These are phyloP conservation scores for Fukomys damarensis DNA, from an alignment of 2,113 vertebrate genomes.

Conservation along the genomic window DNA sequence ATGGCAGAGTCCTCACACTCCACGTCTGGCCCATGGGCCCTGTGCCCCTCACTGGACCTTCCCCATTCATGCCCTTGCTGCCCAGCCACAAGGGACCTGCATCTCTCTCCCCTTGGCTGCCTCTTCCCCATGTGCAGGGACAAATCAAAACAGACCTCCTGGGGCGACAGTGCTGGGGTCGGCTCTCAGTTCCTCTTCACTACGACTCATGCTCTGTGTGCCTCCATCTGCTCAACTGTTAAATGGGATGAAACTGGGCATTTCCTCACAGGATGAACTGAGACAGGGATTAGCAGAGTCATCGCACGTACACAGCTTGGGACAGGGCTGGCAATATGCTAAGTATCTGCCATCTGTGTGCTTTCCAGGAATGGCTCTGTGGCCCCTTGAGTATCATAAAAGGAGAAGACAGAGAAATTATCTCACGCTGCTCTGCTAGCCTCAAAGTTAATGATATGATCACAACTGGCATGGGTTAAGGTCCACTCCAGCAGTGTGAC, in stretches of 20 bases:
- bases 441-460: background rate
- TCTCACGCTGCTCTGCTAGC: background rate
- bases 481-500: background rate
- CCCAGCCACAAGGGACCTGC: no score
- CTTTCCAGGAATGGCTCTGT: background rate
- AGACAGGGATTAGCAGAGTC: background rate
- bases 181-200: background rate
- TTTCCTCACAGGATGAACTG: background rate
- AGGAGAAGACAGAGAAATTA: background rate
- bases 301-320: accelerated
- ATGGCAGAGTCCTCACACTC: background rate
- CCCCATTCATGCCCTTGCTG: background rate
- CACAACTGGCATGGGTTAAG: background rate
- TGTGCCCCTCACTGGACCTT: background rate
- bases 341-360: background rate
- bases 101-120: background rate
- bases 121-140: background rate
- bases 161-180: background rate
- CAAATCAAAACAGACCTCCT: background rate
- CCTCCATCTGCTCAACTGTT: background rate
- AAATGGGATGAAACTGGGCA: background rate
- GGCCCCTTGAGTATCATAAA: background rate
- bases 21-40: accelerated
- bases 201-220: background rate
- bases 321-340: background rate